Evolutionary conservation across 2,113 vertebrate species (phyloP), one percentile per base, ranked within the genome.

Genomic region (Poeciliopsis retropinna): DNA sequence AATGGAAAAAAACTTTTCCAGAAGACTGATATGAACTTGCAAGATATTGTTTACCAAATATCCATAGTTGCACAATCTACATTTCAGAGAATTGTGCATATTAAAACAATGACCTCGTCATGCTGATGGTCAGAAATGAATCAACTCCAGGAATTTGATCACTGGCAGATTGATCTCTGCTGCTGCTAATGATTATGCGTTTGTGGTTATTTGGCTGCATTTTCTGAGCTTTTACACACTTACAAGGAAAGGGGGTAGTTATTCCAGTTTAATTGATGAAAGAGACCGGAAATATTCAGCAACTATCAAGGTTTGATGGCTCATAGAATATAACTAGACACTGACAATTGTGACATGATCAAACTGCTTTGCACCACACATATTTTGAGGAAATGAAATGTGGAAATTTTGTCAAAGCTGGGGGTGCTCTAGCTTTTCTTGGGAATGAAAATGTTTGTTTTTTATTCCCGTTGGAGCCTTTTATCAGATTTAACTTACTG

Each of bases 301-400:
- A 65, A 68, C 47, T 12, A 60, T 79, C 64, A 72, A 32, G 39
- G 30, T 15, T 3, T n/a, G 14, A 29, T 64, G 30, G 9, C 54
- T 62, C 54, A 44, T 44, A 39, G 67, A 17, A 70, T 30, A 67
- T 64, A 70, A 67, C 76, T 78, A 73, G 81, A 87, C 82, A 68
- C 9, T 5, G 28, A 67, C 47, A 30, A 19, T 31, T 73, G 41
- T 60, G 57, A 60, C 76, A 60, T 12, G n/a, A 9, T 73, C 22
- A 80, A 60, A 13, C 30, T 66, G 1, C 25, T 0, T 2, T 32
- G 31, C 6, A 5, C 74, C 17, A 74, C 47, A 72, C 76, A n/a
- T 3, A 67, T 69, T 79, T 60, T 81, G 66, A 70, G 63, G 64
- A 80, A 80, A 70, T 64, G 57, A 80, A 80, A 84, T 67, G 4